phyloP scores from a whole-genome alignment of 2,888 invertebrate species.

The Margaritifera margaritifera region DNA sequence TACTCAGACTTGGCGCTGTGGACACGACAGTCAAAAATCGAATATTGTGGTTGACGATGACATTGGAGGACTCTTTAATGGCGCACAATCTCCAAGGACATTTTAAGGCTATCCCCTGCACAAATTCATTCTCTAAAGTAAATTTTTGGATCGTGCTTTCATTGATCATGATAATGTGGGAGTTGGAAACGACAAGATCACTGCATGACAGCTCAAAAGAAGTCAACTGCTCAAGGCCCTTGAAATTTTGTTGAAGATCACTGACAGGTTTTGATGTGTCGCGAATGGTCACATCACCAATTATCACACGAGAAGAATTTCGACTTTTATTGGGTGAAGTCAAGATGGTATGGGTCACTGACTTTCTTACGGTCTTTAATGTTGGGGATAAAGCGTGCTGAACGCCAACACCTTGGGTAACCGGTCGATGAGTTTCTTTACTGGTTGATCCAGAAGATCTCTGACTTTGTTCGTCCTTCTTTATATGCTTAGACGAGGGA shows the following conservation, averaged over 20 bases:
- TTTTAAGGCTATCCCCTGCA: conserved; percentile 23
- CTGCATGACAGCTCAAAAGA: conserved; percentile 40
- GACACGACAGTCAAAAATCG: conserved; percentile 32
- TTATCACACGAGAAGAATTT: conserved; percentile 28
- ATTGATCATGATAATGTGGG: conserved; percentile 27
- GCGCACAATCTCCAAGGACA: conserved; percentile 39
- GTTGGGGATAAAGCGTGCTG: conserved; percentile 11
- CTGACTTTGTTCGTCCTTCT: too few species aligned
- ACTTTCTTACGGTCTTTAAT: conserved; percentile 18
- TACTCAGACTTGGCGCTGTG: conserved; percentile 22
- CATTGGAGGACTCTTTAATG: conserved; percentile 24
- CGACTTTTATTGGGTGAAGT: conserved; percentile 16
- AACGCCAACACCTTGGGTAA: conserved; percentile 15
- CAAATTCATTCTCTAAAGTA: conserved; percentile 29
- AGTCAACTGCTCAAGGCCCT: conserved; percentile 25
- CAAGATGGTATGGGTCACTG: conserved; percentile 10
- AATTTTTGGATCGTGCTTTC: conserved; percentile 33
- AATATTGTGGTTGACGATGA: conserved; percentile 37
- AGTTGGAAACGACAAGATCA: conserved; percentile 26
- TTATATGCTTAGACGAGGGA: too few species aligned
- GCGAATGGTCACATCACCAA: conserved; percentile 28
- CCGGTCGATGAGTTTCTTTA: conserved; percentile 12
- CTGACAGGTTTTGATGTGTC: conserved; percentile 24
- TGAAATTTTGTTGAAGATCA: conserved; percentile 14
- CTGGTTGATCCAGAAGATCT: too few species aligned